Percentiles rank a stretch among this genome's conserved stretches.
Conservation (phyloP, 2,113 vertebrate species). For the Macroglossus sobrinus region DNA sequence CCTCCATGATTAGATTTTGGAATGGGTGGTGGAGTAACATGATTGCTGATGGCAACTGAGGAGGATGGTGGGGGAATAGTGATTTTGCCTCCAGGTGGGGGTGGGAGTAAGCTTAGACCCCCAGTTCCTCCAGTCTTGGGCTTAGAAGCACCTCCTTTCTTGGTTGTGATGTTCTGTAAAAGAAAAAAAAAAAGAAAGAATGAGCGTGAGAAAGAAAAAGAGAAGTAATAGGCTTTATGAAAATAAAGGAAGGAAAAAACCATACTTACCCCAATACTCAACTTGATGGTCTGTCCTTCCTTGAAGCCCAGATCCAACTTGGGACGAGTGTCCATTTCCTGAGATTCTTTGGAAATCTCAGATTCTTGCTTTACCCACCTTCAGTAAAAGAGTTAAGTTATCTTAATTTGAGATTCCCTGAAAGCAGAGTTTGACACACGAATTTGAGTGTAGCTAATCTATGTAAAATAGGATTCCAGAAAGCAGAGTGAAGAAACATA, state of each 20-base stretch:
- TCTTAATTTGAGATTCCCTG: constrained; percentile 29
- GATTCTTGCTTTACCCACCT: constrained; percentile 97
- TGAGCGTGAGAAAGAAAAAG: neutral
- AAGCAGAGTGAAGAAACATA: neutral
- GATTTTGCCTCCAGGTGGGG: constrained; percentile 92
- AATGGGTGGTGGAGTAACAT: constrained; percentile 83
- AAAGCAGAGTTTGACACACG: constrained; percentile 1
- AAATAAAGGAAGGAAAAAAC: neutral
- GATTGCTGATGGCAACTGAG: constrained; percentile 84
- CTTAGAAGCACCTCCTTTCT: constrained; percentile 87
- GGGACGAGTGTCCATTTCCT: constrained; percentile 89
- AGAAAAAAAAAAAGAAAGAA: neutral
- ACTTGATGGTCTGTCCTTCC: constrained; percentile 97
- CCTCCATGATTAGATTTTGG: constrained; percentile 81
- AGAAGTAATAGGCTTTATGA: neutral
- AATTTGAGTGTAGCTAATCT: neutral
- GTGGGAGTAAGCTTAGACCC: constrained; percentile 90
- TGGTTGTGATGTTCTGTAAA: constrained; percentile 87
- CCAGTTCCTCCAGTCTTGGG: constrained; percentile 87
- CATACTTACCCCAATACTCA: constrained; percentile 94
- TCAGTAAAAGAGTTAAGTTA: constrained; percentile 27
- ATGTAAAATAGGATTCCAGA: neutral
- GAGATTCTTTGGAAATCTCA: constrained; percentile 91
- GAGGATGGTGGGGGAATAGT: constrained; percentile 84
- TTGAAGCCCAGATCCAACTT: constrained; percentile 97